Base-by-base conservation (phyloP, 2,113 vertebrate species). In the Colius striatus region DNA sequence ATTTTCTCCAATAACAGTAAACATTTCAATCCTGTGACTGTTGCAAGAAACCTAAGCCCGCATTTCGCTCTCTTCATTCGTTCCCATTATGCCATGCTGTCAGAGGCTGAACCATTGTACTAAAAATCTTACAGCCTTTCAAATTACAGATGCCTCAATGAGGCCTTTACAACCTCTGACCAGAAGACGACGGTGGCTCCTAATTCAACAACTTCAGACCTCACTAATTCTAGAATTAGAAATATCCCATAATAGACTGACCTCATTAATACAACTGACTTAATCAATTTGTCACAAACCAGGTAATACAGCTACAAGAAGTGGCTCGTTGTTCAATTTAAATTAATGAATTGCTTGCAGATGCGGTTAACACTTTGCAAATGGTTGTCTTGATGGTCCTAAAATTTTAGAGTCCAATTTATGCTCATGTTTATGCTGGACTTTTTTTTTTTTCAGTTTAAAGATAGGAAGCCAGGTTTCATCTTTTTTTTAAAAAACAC, bases 251-350 rank as follows among this genome's bases (percentile, higher is more conserved):
- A 91, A 83, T 25, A 90, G 23, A 32, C 29, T 91, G 73, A 87
- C 80, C 84, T 92, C 66, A 67, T 96, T 87, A 92, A 48, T 83
- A 55, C 2, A 11, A 67, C 48, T 62, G 67, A 83, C 68, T 85
- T 70, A 48, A 94, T 47, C 84, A 83, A 88, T 87, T 96, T 94
- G 72, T 84, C 83, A 94, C 68, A 90, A 92, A 88, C 6, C 20
- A 71, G 47, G 21, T 67, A 88, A 48, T 68, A 43, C 68, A 81
- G 41, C 43, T 90, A 91, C 73, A 78, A 53, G 72, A 86, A 93
- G 21, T 41, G 16, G 53, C 91, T 92, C 4, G 1, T 41, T 84
- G 55, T 67, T 90, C 79, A 60, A 88, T 63, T 93, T 90, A 83
- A 88, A 81, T 58, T 67, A 91, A 95, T 91, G 87, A 93, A 88